Conservation (phyloP, 2,888 invertebrate genomes). For the Philereme transversata region DNA sequence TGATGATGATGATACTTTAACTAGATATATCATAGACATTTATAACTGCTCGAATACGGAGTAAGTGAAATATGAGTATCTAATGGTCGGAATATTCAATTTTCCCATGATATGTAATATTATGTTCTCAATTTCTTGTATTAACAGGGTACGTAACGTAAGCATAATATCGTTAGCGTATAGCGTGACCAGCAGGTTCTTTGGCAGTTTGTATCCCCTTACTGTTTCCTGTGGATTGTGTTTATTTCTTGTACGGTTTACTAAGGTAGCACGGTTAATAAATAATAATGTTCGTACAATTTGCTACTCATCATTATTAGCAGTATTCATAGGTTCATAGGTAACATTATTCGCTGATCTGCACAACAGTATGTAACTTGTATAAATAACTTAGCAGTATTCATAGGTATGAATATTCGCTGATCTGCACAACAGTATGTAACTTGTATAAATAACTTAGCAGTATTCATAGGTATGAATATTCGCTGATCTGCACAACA, state of each 20-base stretch:
- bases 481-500: too few species aligned
- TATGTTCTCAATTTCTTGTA: slow-evolving; percentile 40
- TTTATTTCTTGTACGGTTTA: slow-evolving; percentile 6
- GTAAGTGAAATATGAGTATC: slow-evolving; percentile 31
- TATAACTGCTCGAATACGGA: slow-evolving; percentile 15
- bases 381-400: too few species aligned
- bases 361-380: too few species aligned
- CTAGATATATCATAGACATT: slow-evolving; percentile 29
- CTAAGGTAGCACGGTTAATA: neutral
- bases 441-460: too few species aligned
- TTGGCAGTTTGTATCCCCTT: slow-evolving; percentile 8
- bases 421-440: too few species aligned
- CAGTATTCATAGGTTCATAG: too few species aligned
- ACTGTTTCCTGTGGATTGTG: slow-evolving; percentile 15
- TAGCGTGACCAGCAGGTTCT: slow-evolving; percentile 35
- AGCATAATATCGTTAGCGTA: slow-evolving; percentile 50
- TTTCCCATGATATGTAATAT: slow-evolving; percentile 32
- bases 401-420: too few species aligned
- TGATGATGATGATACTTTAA: too few species aligned
- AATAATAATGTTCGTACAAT: neutral
- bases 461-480: too few species aligned
- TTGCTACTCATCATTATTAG: too few species aligned
- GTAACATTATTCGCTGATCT: too few species aligned
- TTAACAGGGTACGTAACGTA: slow-evolving; percentile 35
- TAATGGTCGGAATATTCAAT: slow-evolving; percentile 45